phyloP scores from a whole-genome alignment of 2,113 vertebrate species.

The Hystrix cristata region DNA sequence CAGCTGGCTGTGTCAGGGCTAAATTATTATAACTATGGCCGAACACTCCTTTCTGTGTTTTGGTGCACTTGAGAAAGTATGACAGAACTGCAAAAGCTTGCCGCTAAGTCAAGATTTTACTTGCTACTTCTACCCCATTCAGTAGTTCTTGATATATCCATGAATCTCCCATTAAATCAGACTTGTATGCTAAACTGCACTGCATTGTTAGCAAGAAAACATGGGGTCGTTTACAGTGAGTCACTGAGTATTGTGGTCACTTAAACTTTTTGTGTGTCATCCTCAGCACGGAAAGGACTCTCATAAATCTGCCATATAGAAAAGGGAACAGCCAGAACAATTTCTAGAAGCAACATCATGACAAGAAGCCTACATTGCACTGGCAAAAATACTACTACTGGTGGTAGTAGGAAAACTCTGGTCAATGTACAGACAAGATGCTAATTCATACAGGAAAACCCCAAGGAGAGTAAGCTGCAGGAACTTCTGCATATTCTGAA shows the following conservation, averaged over 20 bases:
- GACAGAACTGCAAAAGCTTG: not conserved
- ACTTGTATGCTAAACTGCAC: not conserved
- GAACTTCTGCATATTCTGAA: not conserved
- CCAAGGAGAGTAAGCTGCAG: not conserved
- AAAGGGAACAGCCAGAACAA: not conserved
- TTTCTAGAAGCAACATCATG: not conserved
- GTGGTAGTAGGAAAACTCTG: not conserved
- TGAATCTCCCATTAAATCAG: not conserved
- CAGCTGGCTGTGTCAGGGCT: not conserved
- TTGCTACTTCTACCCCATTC: no score
- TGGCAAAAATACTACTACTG: not conserved
- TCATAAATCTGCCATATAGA: not conserved
- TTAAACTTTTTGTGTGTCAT: not conserved
- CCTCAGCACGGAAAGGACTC: not conserved
- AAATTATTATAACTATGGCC: not conserved
- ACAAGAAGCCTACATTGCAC: not conserved
- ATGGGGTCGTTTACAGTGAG: not conserved
- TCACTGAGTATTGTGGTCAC: not conserved
- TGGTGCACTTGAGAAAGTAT: not conserved
- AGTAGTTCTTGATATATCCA: not conserved
- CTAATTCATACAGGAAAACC: not conserved
- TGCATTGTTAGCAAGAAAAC: not conserved
- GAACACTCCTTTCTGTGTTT: not conserved
- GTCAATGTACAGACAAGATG: not conserved
- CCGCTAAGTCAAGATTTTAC: not conserved